Percentiles rank a stretch among this genome's conserved stretches.
These are phyloP conservation scores for Brenthis hecate DNA, from an alignment of 2,888 invertebrate genomes.

Conservation along the genomic window DNA sequence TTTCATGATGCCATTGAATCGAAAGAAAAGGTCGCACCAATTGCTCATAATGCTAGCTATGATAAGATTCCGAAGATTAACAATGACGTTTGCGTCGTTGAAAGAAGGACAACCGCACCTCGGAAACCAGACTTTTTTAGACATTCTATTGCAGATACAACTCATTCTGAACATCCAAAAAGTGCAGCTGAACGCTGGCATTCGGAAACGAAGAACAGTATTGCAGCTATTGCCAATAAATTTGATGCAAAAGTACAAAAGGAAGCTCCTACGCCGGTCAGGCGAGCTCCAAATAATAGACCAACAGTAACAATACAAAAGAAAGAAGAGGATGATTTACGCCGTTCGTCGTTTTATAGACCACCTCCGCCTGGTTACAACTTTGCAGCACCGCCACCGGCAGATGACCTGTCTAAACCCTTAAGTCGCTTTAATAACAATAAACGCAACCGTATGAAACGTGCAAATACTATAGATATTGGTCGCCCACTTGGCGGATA, in stretches of 20 bases:
- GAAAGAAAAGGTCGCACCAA: slow-evolving; percentile 54
- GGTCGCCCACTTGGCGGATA: slow-evolving; percentile 86
- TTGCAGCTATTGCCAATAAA: slow-evolving; percentile 70
- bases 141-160: slow-evolving; percentile 67
- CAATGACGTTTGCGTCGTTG: slow-evolving; percentile 55
- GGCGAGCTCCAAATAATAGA: slow-evolving; percentile 39
- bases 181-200: slow-evolving; percentile 52
- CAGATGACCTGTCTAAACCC: slow-evolving; percentile 66
- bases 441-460: slow-evolving; percentile 90
- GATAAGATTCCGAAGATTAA: slow-evolving; percentile 54
- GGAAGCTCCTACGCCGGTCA: slow-evolving; percentile 48
- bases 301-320: slow-evolving; percentile 43
- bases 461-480: slow-evolving; percentile 94
- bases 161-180: slow-evolving; percentile 40
- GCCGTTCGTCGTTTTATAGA: slow-evolving; percentile 59
- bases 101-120: slow-evolving; percentile 55
- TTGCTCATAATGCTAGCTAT: slow-evolving; percentile 57
- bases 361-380: slow-evolving; percentile 74
- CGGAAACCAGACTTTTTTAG: slow-evolving; percentile 66
- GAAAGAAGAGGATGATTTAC: slow-evolving; percentile 52
- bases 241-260: slow-evolving; percentile 61
- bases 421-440: slow-evolving; percentile 76
- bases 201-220: slow-evolving; percentile 63
- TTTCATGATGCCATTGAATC: slow-evolving; percentile 59
- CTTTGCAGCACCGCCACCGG: slow-evolving; percentile 63